Conservation (phyloP, 2,113 vertebrate species). For the Gymnarchus niloticus region DNA sequence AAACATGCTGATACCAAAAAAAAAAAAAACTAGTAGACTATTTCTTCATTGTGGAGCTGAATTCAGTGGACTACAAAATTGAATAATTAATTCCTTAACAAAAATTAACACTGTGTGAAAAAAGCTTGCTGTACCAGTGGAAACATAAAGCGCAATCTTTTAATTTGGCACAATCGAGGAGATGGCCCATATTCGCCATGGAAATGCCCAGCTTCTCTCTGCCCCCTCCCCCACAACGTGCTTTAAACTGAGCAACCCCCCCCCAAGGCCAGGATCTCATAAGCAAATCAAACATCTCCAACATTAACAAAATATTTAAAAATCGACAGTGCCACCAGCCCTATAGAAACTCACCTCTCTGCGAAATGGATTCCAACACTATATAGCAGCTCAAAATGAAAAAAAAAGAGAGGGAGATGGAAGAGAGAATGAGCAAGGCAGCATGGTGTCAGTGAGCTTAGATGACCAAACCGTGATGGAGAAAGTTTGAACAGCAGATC, state of each 20-base stretch:
- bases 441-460: too few species aligned
- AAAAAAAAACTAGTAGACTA: background rate
- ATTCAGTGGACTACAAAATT: constrained; percentile 3
- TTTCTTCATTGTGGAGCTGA: background rate
- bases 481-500: background rate
- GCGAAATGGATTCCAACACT: constrained; percentile 47
- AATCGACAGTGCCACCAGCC: constrained; percentile 52
- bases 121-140: background rate
- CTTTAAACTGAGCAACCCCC: too few species aligned
- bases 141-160: background rate
- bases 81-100: constrained; percentile 6
- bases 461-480: background rate
- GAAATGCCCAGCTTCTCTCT: background rate
- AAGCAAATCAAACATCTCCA: constrained; percentile 43
- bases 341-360: constrained; percentile 43
- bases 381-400: constrained; percentile 41
- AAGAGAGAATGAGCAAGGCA: background rate
- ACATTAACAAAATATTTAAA: constrained; percentile 46
- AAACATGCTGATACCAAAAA: background rate
- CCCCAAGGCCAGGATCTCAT: constrained; percentile 41
- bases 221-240: too few species aligned
- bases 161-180: background rate
- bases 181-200: background rate
- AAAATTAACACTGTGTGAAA: constrained; percentile 7
- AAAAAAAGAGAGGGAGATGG: constrained; percentile 19